A percentile compares a stretch with the other conserved stretches of the same genome.
phyloP scores from a whole-genome alignment of 2,888 invertebrate genomes.

The Plagodis pulveraria region DNA sequence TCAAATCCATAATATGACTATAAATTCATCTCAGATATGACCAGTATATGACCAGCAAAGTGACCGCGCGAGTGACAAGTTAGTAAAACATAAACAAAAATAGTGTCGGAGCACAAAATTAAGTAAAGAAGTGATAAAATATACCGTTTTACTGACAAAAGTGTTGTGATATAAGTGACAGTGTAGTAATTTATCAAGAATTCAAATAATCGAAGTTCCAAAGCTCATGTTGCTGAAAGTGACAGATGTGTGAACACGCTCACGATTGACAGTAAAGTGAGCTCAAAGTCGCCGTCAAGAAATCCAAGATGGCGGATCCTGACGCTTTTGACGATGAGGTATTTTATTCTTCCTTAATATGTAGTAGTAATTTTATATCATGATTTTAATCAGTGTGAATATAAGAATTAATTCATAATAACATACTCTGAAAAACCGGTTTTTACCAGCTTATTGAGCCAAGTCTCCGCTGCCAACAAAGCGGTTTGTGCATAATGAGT shows the following conservation, averaged over 20 bases:
- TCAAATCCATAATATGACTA: neutral
- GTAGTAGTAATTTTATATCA: neutral
- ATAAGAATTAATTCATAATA: too few relatives aligned
- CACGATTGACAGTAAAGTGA: conserved; percentile 37
- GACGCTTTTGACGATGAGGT: conserved; percentile 82
- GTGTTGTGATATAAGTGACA: neutral
- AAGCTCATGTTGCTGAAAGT: conserved; percentile 15
- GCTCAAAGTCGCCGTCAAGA: conserved; percentile 32
- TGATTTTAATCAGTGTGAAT: too few relatives aligned
- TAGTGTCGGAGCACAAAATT: neutral
- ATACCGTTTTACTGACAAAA: neutral
- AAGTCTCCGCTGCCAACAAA: conserved; percentile 16
- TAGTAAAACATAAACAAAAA: neutral
- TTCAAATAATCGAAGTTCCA: neutral
- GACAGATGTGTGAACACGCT: conserved; percentile 13
- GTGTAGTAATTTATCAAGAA: too few relatives aligned
- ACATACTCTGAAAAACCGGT: conserved; percentile 2
- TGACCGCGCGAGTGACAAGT: neutral
- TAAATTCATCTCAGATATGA: neutral
- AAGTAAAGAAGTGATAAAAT: conserved; percentile 1
- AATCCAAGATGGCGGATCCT: conserved; percentile 73
- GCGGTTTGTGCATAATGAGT: conserved; percentile 19
- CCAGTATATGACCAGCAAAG: neutral
- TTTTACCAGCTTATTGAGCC: conserved; percentile 18
- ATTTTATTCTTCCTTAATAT: conserved; percentile 38